Base-by-base conservation (phyloP, 1,140 invertebrate species). In the Scylla paramamosain region DNA sequence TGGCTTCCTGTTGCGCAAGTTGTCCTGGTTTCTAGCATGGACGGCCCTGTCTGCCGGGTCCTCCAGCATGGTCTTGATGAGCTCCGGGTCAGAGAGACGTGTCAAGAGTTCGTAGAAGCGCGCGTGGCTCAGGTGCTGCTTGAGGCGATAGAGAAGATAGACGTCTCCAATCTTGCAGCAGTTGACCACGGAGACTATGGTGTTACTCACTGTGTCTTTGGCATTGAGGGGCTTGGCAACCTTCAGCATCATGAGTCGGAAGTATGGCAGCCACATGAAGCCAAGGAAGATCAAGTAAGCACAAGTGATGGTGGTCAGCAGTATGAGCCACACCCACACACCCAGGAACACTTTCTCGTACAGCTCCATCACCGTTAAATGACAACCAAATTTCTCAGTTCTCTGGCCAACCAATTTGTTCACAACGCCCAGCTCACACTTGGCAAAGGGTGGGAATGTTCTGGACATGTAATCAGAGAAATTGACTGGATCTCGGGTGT, bases 301-400 rank as follows among this genome's bases (percentile, higher is more conserved):
- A 84, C 93, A 93, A 16, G 96, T 95, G 31, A 96, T 83, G 20
- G 92, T 90, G 39, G 94, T 95, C 67, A 96, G 89, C 12, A 95
- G 7, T 20, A 96, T 95, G n/a, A 96, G 89, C 96, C 96, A 96
- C 59, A 96, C 86, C 96, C 96, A 96, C 29, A 96, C 77, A 45
- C 91, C 94, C 28, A 96, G 77, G 82, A 96, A 96, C 31, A 96
- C 93, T 90, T 96, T 96, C 77, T 96, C 96, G 77, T 96, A 96
- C 39, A 96, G 83, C 87, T 96, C 96, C 96, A 96, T 96, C 87
- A 95, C 95, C 45, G 95, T 95, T 31, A 96, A 32, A 83, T 96
- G 96, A 84, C 96, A 96, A 95, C 96, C 96, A 32, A 95, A 95
- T 77, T 83, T 91, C 87, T 96, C 96, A n/a, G 93, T 94, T 20